Evolutionary conservation across 2,888 invertebrate genomes (phyloP), one percentile per base, ranked within the genome.

Genomic region (Galeopsomyia nigrocyanea): DNA sequence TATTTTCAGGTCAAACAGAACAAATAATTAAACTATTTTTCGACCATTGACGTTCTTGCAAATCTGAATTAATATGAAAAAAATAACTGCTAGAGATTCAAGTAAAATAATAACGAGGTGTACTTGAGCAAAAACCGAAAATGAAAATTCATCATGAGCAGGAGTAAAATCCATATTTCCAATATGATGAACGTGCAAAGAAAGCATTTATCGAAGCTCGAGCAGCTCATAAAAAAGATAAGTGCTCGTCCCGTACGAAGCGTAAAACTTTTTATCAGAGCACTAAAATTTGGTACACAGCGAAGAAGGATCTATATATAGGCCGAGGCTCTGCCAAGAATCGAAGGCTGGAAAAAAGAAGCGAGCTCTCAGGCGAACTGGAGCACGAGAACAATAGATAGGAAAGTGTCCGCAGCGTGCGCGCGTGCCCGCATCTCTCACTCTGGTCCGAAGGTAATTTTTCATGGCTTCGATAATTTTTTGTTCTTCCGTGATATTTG

Each of bases 261-360:
- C 63, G 71, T 67, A 74, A 70, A 74, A 74, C 63, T 74, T 74
- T 70, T 74, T 67, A 62, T 57, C 46, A 16, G 19, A 13, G 69
- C 67, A 67, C 67, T 74, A 74, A 70, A 74, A 74, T 74, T 70
- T 74, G 70, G 58, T 58, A 74, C 63, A 67, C 47, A 66, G 53
- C 50, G 65, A 56, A 68, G 64, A 65, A 65, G 51, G 65, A 39
- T 39, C 10, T 39, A 39, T 39, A 39, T 55, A 60, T 55, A 58
- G 49, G 39, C 50, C 39, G 22, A 16, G 13, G 50, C 22, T 51
- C 6, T 47, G 39, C 68, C 68, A 68, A 68, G 58, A 56, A 63
- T 39, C 57, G 17, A 50, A 62, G 17, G 17, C 17, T 14, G 26
- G 21, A 39, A 21, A 65, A 53, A 39, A 53, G 60, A 26, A 14